phyloP scores from a whole-genome alignment of 37 sponge, comb jelly and placozoan genomes.

The Mnemiopsis leidyi region DNA sequence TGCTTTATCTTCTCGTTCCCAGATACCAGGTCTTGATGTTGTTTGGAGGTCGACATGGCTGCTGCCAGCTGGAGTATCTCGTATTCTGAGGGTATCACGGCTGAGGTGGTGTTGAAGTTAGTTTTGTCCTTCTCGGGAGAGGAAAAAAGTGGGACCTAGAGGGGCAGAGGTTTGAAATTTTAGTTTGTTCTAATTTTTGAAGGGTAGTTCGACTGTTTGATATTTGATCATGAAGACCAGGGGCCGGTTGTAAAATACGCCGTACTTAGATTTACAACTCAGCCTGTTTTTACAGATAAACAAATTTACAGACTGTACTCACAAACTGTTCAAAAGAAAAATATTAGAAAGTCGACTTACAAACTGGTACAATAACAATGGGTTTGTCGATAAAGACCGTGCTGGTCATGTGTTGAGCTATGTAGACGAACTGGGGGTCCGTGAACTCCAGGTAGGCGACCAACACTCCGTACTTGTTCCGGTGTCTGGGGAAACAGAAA shows the following conservation, averaged over 20 bases:
- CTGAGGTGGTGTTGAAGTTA: conserved; percentile 23
- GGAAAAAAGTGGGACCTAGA: too few relatives aligned
- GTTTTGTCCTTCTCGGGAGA: too few relatives aligned
- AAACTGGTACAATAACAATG: conserved; percentile 72
- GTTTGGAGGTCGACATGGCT: conserved; percentile 16
- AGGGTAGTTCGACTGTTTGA: too few relatives aligned
- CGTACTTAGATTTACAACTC: too few relatives aligned
- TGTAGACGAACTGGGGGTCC: conserved; percentile 65
- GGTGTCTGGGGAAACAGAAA: neutral
- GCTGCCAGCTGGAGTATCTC: conserved; percentile 41
- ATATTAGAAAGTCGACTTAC: conserved; percentile 35
- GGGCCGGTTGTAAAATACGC: too few relatives aligned
- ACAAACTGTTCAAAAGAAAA: too few relatives aligned
- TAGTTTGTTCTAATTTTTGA: too few relatives aligned
- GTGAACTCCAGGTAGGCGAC: conserved; percentile 74
- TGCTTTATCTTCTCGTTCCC: neutral
- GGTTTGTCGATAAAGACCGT: conserved; percentile 91
- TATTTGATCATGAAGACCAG: too few relatives aligned
- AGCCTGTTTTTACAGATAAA: too few relatives aligned
- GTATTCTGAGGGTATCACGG: conserved; percentile 62
- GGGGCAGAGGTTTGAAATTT: too few relatives aligned
- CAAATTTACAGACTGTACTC: too few relatives aligned
- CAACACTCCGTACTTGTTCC: conserved; percentile 33
- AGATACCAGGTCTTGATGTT: neutral
- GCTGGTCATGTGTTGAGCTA: conserved; percentile 87